Percentiles rank a stretch among this genome's conserved stretches.
These are phyloP conservation scores for Carpatolechia fugitivella DNA, from an alignment of 2,888 invertebrate species.

Conservation along the genomic window DNA sequence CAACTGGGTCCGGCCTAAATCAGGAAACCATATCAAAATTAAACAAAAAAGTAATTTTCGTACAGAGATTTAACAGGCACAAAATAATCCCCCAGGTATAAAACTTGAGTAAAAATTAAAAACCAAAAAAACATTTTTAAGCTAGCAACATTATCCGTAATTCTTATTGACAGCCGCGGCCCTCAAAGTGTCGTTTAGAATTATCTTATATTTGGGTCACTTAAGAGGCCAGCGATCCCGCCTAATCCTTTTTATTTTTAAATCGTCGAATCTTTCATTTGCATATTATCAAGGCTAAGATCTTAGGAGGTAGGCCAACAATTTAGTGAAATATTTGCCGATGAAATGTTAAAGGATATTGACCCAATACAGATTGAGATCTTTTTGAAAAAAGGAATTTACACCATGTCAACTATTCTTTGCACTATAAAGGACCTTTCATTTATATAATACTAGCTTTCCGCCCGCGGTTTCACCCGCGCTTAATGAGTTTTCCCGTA, in stretches of 20 bases:
- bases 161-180: conserved; percentile 66
- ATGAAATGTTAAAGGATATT: conserved; percentile 62
- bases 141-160: conserved; percentile 48
- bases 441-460: no score
- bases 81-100: conserved; percentile 12
- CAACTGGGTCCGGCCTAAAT: conserved; percentile 8
- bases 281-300: conserved; percentile 70
- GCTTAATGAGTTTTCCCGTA: no score
- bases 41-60: background rate
- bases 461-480: no score
- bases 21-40: background rate
- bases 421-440: conserved; percentile 18
- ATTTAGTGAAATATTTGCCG: conserved; percentile 69
- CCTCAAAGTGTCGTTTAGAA: conserved; percentile 52
- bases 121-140: conserved; percentile 25
- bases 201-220: conserved; percentile 76
- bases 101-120: conserved; percentile 28
- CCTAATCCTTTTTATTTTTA: conserved; percentile 66
- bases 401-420: conserved; percentile 30
- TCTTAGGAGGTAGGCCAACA: conserved; percentile 65
- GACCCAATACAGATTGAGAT: conserved; percentile 42
- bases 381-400: conserved; percentile 30
- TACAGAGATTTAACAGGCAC: background rate
- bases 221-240: conserved; percentile 63
- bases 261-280: conserved; percentile 64